Conservation (phyloP, 2,888 invertebrate genomes). For the Pollenia angustigena region DNA sequence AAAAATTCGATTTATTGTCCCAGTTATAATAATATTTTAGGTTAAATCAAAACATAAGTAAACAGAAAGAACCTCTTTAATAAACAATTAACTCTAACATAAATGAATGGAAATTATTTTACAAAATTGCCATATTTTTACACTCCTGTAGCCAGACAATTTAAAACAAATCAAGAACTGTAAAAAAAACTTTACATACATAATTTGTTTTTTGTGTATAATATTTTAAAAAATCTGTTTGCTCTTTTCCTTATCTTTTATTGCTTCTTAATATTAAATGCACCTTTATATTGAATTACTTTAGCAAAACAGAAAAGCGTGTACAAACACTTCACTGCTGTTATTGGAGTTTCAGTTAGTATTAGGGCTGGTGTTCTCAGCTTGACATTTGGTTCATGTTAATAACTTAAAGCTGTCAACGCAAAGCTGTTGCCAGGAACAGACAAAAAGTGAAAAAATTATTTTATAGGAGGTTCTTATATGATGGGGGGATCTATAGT, state of each 20-base stretch:
- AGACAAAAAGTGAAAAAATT: not conserved
- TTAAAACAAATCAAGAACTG: slow-evolving; percentile 59
- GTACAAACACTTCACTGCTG: slow-evolving; percentile 28
- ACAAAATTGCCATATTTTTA: slow-evolving; percentile 28
- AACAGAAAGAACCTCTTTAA: slow-evolving; percentile 5
- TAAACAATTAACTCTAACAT: slow-evolving; percentile 10
- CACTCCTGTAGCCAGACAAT: slow-evolving; percentile 10
- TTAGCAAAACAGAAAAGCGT: slow-evolving; percentile 5
- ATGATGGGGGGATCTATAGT: slow-evolving; percentile 27
- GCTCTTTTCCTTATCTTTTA: not conserved
- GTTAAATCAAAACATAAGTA: slow-evolving; percentile 9
- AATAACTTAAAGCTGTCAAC: slow-evolving; percentile 70
- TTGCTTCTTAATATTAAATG: slow-evolving; percentile 11
- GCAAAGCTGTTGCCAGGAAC: not conserved
- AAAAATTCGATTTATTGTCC: slow-evolving; percentile 41
- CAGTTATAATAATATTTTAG: slow-evolving; percentile 21
- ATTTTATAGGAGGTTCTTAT: not conserved
- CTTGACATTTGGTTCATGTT: slow-evolving; percentile 63
- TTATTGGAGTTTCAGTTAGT: slow-evolving; percentile 1
- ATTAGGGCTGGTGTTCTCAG: slow-evolving; percentile 37
- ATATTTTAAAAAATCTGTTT: slow-evolving; percentile 19
- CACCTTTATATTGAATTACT: slow-evolving; percentile 25
- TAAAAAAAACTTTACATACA: slow-evolving; percentile 54
- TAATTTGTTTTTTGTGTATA: slow-evolving; percentile 27
- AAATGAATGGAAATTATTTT: slow-evolving; percentile 42